phyloP scores from a whole-genome alignment of 2,888 invertebrate species.

The Drosophila helvetica region DNA sequence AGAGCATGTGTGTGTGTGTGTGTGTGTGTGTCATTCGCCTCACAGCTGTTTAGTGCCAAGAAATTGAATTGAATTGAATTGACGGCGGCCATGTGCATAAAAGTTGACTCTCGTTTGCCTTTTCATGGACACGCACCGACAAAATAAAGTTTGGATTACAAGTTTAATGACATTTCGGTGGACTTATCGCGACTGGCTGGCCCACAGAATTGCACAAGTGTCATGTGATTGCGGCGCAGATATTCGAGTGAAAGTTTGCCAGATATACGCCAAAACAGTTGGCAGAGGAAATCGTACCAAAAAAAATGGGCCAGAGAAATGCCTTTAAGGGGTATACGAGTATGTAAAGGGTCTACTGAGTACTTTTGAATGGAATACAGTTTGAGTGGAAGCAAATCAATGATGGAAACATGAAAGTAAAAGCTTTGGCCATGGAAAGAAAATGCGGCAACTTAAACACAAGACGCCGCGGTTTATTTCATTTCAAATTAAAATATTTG shows the following conservation, averaged over 20 bases:
- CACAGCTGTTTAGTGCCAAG: conserved; percentile 55
- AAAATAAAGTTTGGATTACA: conserved; percentile 29
- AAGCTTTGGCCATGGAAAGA: too few relatives aligned
- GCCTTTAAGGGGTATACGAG: conserved; percentile 1
- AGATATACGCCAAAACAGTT: conserved; percentile 13
- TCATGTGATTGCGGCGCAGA: conserved; percentile 32
- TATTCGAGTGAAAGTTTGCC: conserved; percentile 29
- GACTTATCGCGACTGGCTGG: conserved; percentile 33
- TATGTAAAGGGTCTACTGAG: background rate
- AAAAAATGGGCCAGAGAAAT: background rate
- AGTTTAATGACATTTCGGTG: conserved; percentile 50
- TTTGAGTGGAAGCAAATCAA: background rate
- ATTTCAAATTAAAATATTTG: too few relatives aligned
- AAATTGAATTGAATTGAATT: conserved; percentile 65
- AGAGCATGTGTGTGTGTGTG: conserved; percentile 6
- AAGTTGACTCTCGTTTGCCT: conserved; percentile 42
- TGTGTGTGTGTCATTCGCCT: conserved; percentile 8
- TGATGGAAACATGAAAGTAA: background rate
- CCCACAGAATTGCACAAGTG: conserved; percentile 25
- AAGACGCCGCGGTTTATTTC: too few relatives aligned
- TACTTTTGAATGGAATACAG: background rate
- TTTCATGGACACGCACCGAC: conserved; percentile 28
- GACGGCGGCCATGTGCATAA: conserved; percentile 50
- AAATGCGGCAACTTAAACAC: too few relatives aligned
- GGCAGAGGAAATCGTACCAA: conserved; percentile 6